These are phyloP conservation scores for Bombus pascuorum DNA, from an alignment of 1,140 invertebrate genomes.

Conservation along the genomic window DNA sequence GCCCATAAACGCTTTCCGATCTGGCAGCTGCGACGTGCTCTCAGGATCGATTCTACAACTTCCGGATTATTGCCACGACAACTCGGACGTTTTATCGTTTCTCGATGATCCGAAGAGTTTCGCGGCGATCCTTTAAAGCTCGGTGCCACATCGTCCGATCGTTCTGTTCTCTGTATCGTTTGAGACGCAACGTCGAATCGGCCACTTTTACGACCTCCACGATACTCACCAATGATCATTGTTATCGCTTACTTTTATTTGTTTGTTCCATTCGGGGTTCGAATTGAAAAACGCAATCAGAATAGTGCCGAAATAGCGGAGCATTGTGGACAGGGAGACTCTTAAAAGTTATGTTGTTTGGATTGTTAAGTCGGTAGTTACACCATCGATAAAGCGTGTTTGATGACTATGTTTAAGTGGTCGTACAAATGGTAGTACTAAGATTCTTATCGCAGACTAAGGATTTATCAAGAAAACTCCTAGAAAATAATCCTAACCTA, in stretches of 20 bases:
- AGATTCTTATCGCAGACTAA: too few species aligned
- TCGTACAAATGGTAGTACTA: too few species aligned
- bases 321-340: background rate
- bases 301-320: too few species aligned
- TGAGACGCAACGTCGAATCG: background rate
- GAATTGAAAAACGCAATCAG: background rate
- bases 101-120: constrained; percentile 13
- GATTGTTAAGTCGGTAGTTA: too few species aligned
- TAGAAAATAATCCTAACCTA: too few species aligned
- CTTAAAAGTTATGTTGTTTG: background rate
- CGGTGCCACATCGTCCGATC: background rate
- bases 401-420: too few species aligned
- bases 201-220: constrained; percentile 1
- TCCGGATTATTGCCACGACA: constrained; percentile 23
- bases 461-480: too few species aligned
- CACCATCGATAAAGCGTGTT: too few species aligned
- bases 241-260: background rate
- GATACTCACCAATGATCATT: background rate
- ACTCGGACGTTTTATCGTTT: constrained; percentile 21
- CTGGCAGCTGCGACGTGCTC: constrained; percentile 5
- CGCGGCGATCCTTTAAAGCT: background rate
- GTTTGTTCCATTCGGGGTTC: background rate
- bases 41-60: constrained; percentile 14
- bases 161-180: background rate
- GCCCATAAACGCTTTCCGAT: constrained; percentile 19